Base-by-base conservation (phyloP, 2,797 vertebrate genomes). In the Huso huso region DNA sequence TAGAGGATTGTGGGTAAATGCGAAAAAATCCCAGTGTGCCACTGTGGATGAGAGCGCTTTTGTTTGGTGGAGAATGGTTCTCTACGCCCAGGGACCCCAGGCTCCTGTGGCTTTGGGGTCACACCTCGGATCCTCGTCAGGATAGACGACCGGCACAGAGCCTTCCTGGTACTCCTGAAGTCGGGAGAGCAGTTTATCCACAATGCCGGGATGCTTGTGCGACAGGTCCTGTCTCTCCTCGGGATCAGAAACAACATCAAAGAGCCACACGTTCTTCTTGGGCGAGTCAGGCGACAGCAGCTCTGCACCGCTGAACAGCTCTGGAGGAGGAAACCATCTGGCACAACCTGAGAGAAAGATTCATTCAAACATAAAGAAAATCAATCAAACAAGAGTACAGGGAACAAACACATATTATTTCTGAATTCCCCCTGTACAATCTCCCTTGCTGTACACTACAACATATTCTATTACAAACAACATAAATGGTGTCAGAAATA, bases 61-160 rank as follows among this genome's bases (percentile, higher is more conserved):
- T 57, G 49, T 9, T 69, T 7, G 59, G 55, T 11, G 10, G 15
- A 58, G 12, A 58, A 58, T 7, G 8, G 15, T 11, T 58, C 15
- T 64, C 15, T 93, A 97, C 52, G 81, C 76, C 96, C 96, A 98
- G 48, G 94, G 93, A 49, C 95, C 95, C 96, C 96, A 99, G 51
- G 81, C 92, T n/a, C 91, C 92, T 0, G 72, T 58, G 70, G 71
- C 73, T 69, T 71, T 83, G 4, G 96, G 96, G 79, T 98, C 95
- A 74, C 96, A 99, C 37, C 3, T 73, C 0, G 93, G 94, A 80
- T 97, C 96, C 1, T 93, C 79, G 0, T 81, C 75, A 0, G 96
- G 96, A 68, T 83, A 99, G 71, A 73, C 73, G 10, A 96, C 79
- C 0, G 95, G 94, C 65, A 82, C 74, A 0, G 95, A 92, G 12